Evolutionary conservation across 2,888 invertebrate genomes (phyloP), one percentile per base, ranked within the genome.

Genomic region (Drosophila stalkeri): DNA sequence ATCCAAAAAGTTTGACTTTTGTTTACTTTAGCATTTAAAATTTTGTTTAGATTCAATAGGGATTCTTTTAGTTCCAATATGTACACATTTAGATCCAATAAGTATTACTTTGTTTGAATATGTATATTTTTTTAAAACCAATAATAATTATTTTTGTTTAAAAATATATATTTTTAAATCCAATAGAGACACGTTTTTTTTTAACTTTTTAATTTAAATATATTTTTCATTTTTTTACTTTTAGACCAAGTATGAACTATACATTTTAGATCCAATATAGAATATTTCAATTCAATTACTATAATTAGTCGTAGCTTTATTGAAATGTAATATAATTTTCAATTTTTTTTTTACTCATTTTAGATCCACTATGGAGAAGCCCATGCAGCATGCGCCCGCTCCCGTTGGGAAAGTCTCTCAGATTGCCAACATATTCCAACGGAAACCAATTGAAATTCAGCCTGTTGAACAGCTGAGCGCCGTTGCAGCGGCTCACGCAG

Each of bases 361-460:
- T 20, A 91, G 92, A 68, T 77, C 37, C 69, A 80, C 52, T 37
- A 92, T 96, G 94, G 95, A 96, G 94, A 96, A 96, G 92, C 94
- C 95, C 85, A 91, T 92, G 76, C 92, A 93, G 75, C 90, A 86
- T 69, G 81, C 89, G 12, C 92, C 91, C 86, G 91, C 92, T 54
- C 87, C 94, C 84, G 94, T 95, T 92, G 97, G 97, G 93, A 97
- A 97, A 94, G 97, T 97, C 91, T 97, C 97, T 77, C 97, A 97
- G 94, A 98, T 98, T 82, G 97, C 98, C 71, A 97, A 97, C 93
- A 96, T 97, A 92, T 98, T 98, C 93, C 97, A 97, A 94, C 95
- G 95, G 81, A 95, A 95, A 94, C 94, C 93, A 23, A 95, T 95
- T 81, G 95, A 93, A 75, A 91, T 92, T 35, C 93, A 92, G 75